Evolutionary conservation across 2,888 invertebrate genomes (phyloP).

Genomic region (Calameuta idolon): DNA sequence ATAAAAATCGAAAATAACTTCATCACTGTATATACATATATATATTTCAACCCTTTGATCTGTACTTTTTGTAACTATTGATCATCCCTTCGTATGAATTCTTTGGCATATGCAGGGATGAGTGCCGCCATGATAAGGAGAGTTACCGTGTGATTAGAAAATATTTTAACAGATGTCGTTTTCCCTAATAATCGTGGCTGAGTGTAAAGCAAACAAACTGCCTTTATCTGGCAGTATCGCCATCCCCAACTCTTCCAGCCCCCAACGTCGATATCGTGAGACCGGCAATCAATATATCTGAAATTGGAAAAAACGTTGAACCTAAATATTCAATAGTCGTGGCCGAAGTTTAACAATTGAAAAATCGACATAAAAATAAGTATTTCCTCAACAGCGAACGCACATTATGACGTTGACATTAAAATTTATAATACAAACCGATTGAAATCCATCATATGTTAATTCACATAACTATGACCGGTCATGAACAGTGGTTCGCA

Average conservation of each 20-base stretch:
- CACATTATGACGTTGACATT: neutral
- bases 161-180: conserved; percentile 62
- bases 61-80: neutral
- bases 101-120: conserved; percentile 34
- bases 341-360: neutral
- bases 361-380: neutral
- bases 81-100: neutral
- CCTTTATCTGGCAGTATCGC: conserved; percentile 22
- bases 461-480: neutral
- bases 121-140: conserved; percentile 43
- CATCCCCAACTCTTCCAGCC: conserved; percentile 24
- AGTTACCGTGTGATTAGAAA: conserved; percentile 44
- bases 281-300: neutral
- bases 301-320: neutral
- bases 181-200: conserved; percentile 57
- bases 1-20: neutral
- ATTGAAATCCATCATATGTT: neutral
- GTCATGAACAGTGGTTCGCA: neutral
- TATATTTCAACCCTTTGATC: neutral
- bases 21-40: neutral
- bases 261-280: neutral
- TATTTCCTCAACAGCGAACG: neutral
- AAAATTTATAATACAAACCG: neutral
- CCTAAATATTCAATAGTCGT: neutral
- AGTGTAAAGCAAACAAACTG: conserved; percentile 59